These are phyloP conservation scores for Oceanodroma tethys DNA, from an alignment of 2,113 vertebrate genomes.

Conservation along the genomic window DNA sequence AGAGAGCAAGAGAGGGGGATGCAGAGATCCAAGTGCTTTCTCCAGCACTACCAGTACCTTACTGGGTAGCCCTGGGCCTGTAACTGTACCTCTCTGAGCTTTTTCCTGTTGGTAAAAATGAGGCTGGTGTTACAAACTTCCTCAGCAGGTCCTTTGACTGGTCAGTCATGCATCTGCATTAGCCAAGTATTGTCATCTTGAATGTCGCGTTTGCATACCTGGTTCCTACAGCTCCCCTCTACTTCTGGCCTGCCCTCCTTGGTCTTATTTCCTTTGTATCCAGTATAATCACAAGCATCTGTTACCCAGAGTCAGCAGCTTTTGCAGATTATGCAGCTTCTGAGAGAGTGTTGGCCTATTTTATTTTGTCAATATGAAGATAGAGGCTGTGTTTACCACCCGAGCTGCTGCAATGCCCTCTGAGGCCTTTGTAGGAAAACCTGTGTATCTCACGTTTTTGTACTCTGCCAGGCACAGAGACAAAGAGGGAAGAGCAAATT, in stretches of 20 bases:
- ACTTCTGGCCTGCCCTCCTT: not conserved
- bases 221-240: not conserved
- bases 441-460: not conserved
- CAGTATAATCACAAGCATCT: not conserved
- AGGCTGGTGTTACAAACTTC: not conserved
- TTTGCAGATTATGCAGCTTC: slow-evolving; percentile 7
- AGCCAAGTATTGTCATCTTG: not conserved
- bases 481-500: not conserved
- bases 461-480: not conserved
- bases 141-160: not conserved
- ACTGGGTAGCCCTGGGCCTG: not conserved
- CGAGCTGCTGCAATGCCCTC: not conserved
- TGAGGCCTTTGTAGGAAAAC: not conserved
- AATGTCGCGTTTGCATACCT: not conserved
- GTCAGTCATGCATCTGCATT: not conserved
- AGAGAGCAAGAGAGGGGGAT: not conserved
- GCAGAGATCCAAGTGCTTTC: not conserved
- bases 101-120: not conserved
- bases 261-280: not conserved
- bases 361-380: slow-evolving; percentile 8
- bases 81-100: not conserved
- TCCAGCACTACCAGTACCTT: not conserved
- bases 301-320: not conserved
- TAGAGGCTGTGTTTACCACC: not conserved
- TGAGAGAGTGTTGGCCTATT: not conserved